phyloP scores from a whole-genome alignment of 2,888 invertebrate genomes.

The Dichetophora obliterata region DNA sequence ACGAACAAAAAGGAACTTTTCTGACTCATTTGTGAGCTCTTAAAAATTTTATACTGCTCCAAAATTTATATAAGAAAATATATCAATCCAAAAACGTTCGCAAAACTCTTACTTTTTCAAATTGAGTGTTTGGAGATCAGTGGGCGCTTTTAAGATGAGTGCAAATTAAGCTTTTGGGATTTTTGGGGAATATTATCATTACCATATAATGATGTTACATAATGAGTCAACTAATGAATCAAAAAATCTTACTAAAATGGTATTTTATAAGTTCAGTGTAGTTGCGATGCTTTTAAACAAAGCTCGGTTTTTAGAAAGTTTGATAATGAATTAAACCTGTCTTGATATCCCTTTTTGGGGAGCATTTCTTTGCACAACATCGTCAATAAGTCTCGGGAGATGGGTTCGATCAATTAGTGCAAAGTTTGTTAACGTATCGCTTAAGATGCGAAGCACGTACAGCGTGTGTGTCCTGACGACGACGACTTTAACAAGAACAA shows the following conservation, averaged over 20 bases:
- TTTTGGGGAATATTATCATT: no score
- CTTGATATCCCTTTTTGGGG: conserved; percentile 15
- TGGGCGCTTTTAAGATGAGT: no score
- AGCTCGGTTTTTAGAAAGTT: neutral
- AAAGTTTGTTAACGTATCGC: conserved; percentile 58
- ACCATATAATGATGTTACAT: no score
- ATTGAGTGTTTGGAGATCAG: no score
- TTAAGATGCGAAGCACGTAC: conserved; percentile 69
- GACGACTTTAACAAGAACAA: neutral
- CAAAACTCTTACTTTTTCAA: no score
- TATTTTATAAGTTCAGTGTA: conserved; percentile 4
- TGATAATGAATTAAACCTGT: neutral
- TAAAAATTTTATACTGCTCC: no score
- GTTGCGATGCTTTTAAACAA: neutral
- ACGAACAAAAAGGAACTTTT: no score
- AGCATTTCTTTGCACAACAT: neutral
- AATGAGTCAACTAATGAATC: no score
- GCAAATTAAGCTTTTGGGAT: no score
- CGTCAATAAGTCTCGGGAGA: conserved; percentile 43
- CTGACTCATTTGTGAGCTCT: no score
- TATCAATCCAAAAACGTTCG: no score
- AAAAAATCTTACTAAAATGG: neutral
- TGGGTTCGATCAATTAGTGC: conserved; percentile 65
- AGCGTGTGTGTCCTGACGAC: conserved; percentile 65
- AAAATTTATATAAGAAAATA: no score